These are phyloP conservation scores for Pantherophis guttatus DNA, from an alignment of 2,113 vertebrate genomes.

Conservation along the genomic window DNA sequence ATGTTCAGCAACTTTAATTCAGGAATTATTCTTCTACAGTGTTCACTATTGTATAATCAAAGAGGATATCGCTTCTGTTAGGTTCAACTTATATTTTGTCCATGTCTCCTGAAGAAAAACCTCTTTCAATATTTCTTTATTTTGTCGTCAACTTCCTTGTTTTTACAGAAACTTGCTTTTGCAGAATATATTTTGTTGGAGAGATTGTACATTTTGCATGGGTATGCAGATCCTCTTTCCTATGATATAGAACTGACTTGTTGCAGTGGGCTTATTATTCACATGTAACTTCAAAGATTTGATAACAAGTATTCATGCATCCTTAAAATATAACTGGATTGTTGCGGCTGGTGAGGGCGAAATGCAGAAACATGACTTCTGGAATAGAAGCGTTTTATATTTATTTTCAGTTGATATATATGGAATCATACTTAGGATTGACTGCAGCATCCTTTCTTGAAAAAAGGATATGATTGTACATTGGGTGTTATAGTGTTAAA, in stretches of 20 bases:
- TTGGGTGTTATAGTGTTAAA: constrained; percentile 11
- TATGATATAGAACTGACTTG: background rate
- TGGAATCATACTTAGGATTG: background rate
- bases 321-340: constrained; percentile 58
- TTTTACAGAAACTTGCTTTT: background rate
- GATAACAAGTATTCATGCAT: constrained; percentile 39
- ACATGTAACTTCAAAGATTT: constrained; percentile 43
- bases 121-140: constrained; percentile 43
- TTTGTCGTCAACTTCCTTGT: constrained; percentile 53
- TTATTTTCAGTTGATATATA: constrained; percentile 11
- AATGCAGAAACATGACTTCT: background rate
- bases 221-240: background rate
- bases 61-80: constrained; percentile 37
- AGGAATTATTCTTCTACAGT: constrained; percentile 73
- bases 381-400: constrained; percentile 1
- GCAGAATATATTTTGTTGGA: constrained; percentile 45
- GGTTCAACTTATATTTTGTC: background rate
- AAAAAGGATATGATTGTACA: background rate
- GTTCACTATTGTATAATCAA: constrained; percentile 46
- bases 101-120: constrained; percentile 29
- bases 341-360: constrained; percentile 38
- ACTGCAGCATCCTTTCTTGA: background rate
- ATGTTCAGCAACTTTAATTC: constrained; percentile 94
- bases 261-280: background rate
- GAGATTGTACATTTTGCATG: constrained; percentile 38